Evolutionary conservation across 2,888 invertebrate genomes (phyloP).

Genomic region (Cremastobaeus sp.): DNA sequence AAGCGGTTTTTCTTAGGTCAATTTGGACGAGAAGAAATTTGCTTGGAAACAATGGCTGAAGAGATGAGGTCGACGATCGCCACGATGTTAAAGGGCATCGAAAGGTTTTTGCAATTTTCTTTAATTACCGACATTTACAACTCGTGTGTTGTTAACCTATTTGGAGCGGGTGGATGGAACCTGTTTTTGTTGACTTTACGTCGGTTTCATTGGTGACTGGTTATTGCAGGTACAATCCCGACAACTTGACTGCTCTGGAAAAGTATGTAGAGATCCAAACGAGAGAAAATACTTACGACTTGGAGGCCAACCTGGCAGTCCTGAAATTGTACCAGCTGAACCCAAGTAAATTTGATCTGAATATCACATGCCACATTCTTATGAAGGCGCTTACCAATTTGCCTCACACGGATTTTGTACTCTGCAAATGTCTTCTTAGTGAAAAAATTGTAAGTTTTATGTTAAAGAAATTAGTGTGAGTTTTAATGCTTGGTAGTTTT

Average conservation of each 20-base stretch:
- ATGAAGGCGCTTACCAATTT: slow-evolving; percentile 97
- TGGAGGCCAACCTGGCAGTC: slow-evolving; percentile 98
- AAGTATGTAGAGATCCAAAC: slow-evolving; percentile 96
- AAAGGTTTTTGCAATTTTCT: slow-evolving; percentile 86
- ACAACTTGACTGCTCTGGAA: slow-evolving; percentile 93
- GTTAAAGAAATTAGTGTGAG: no score
- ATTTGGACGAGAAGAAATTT: no score
- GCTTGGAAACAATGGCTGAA: slow-evolving; percentile 85
- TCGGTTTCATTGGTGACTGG: neutral
- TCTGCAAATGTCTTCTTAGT: slow-evolving; percentile 97
- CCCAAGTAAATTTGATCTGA: slow-evolving; percentile 89
- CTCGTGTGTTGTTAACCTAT: neutral
- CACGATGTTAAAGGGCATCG: slow-evolving; percentile 92
- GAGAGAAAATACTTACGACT: slow-evolving; percentile 94
- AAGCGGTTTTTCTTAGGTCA: no score
- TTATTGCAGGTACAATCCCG: slow-evolving; percentile 92
- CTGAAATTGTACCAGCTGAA: slow-evolving; percentile 98
- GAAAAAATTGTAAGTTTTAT: slow-evolving; percentile 84
- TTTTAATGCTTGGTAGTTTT: no score
- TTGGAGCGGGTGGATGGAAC: neutral
- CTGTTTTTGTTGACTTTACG: no score
- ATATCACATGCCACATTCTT: slow-evolving; percentile 92
- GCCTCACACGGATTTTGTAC: slow-evolving; percentile 97
- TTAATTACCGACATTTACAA: neutral
- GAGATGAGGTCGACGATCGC: slow-evolving; percentile 92